These are phyloP conservation scores for Sebastes steindachneri DNA, from an alignment of 2,797 vertebrate genomes.

Conservation along the genomic window DNA sequence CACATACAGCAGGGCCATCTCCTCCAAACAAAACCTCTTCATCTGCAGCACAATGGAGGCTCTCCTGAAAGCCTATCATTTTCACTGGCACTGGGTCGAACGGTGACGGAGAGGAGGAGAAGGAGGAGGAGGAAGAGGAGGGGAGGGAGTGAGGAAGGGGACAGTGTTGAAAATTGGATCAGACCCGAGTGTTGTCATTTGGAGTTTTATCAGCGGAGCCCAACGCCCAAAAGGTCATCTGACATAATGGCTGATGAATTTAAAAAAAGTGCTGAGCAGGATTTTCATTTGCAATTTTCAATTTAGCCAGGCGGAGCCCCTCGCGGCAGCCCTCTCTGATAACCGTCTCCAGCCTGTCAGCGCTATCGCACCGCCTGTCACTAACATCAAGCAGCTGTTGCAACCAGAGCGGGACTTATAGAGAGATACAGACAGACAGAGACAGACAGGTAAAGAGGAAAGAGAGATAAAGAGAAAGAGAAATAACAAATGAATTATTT, in stretches of 20 bases:
- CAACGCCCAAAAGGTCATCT: constrained; percentile 98
- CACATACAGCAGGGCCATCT: constrained; percentile 40
- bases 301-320: constrained; percentile 87
- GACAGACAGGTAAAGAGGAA: constrained; percentile 29
- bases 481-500: constrained; percentile 14
- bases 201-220: constrained; percentile 94
- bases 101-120: constrained; percentile 89
- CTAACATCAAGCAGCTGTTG: constrained; percentile 94
- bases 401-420: constrained; percentile 53
- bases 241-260: constrained; percentile 99
- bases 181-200: constrained; percentile 94
- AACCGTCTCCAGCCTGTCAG: constrained; percentile 97
- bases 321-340: constrained; percentile 90
- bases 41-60: constrained; percentile 97
- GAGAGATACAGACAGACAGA: constrained; percentile 35
- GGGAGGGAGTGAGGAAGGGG: constrained; percentile 74
- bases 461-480: constrained; percentile 6
- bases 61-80: constrained; percentile 99
- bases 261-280: constrained; percentile 65
- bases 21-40: constrained; percentile 95
- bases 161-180: constrained; percentile 98
- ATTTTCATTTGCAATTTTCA: constrained; percentile 99
- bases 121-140: constrained; percentile 77
- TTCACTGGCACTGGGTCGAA: constrained; percentile 94
- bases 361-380: constrained; percentile 89